Evolutionary conservation across 2,797 vertebrate species (phyloP).

Genomic region (Sebastes kiyomatsui): DNA sequence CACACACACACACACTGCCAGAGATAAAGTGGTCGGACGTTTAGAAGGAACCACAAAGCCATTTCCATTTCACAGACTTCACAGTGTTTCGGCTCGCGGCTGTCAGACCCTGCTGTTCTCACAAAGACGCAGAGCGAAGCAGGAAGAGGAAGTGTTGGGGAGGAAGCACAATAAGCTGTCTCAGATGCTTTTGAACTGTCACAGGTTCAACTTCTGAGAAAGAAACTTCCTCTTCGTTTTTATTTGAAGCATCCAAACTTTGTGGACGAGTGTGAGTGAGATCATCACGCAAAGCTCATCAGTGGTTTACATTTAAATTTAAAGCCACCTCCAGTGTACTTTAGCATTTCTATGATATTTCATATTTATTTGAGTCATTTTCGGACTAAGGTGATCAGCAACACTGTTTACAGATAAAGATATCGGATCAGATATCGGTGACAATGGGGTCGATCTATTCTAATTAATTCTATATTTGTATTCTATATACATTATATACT

Average conservation of each 20-base stretch:
- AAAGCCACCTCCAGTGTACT: too few relatives aligned
- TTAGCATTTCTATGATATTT: too few relatives aligned
- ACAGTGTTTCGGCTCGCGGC: slow-evolving; percentile 31
- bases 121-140: slow-evolving; percentile 23
- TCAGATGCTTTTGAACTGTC: slow-evolving; percentile 22
- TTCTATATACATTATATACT: too few relatives aligned
- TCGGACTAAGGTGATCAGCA: too few relatives aligned
- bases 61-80: slow-evolving; percentile 60
- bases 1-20: neutral
- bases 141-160: slow-evolving; percentile 31
- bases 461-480: too few relatives aligned
- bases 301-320: too few relatives aligned
- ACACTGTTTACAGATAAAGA: too few relatives aligned
- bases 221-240: neutral
- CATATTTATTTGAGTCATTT: too few relatives aligned
- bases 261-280: neutral
- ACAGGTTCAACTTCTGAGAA: slow-evolving; percentile 5
- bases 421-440: too few relatives aligned
- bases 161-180: slow-evolving; percentile 18
- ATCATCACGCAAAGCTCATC: neutral
- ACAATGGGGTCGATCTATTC: too few relatives aligned
- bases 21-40: slow-evolving; percentile 26
- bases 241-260: neutral
- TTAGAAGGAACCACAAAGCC: slow-evolving; percentile 46
- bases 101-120: slow-evolving; percentile 41